Evolutionary conservation across 2,888 invertebrate species (phyloP), one percentile per base, ranked within the genome.

Genomic region (Volucella inflata): DNA sequence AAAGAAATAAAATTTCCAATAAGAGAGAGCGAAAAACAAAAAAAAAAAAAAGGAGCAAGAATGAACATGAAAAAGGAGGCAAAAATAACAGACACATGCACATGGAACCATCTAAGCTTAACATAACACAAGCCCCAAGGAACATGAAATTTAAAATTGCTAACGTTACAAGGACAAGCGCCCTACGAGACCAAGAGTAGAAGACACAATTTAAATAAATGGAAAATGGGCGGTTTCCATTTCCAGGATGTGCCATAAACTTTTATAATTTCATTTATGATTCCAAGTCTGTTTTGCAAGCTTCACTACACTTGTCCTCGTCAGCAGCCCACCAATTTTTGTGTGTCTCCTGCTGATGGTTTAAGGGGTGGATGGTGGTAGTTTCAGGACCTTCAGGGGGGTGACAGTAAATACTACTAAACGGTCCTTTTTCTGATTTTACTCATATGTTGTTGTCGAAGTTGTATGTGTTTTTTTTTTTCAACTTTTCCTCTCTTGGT

Each of bases 231-330:
- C 80, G 85, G 85, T 77, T 85, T 81, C 77, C 80, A 77, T 85
- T 85, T 85, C 81, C 76, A 77, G 76, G 85, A 81, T 77, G 62
- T 76, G 67, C 68, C 72, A 85, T 81, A 85, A 85, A 81, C 85
- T 81, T 85, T 30, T 85, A 68, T 81, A 85, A 85, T 85, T 85
- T 81, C 85, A 85, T 80, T 85, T 85, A 85, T 85, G 85, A 85
- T 85, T 85, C 72, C 30, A 72, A 81, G 76, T 71, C 77, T 85
- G 77, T 72, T 85, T 85, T 85, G 76, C 81, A 85, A 81, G 72
- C 85, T 81, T 81, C 76, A 81, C 72, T 81, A 59, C 44, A 38
- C 71, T 53, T 60, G 42, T 53, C 65, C 38, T 14, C 50, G 40
- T 30, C 57, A 12, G 8, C 38, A 57, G 9, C 46, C 57, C 10